Percentiles rank a stretch among this genome's conserved stretches.
phyloP scores from a whole-genome alignment of 2,888 invertebrate species.

The Sphinx pinastri region DNA sequence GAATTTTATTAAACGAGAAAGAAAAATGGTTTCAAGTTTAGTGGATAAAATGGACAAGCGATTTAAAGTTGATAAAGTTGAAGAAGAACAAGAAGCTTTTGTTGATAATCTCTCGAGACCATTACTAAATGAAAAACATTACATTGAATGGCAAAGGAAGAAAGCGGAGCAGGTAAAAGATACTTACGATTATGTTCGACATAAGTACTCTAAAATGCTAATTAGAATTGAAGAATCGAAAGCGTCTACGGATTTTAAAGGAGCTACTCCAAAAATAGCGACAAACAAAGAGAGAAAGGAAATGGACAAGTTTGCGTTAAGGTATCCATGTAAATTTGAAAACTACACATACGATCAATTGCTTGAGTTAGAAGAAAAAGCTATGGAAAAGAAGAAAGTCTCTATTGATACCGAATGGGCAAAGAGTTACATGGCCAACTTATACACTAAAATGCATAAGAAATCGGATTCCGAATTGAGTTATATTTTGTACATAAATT shows the following conservation, averaged over 20 bases:
- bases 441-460: conserved; percentile 72
- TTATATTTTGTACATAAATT: too few species aligned
- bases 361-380: conserved; percentile 60
- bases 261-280: conserved; percentile 41
- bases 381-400: conserved; percentile 54
- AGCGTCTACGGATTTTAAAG: conserved; percentile 44
- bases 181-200: conserved; percentile 67
- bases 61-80: conserved; percentile 64
- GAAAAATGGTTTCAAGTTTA: conserved; percentile 68
- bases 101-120: conserved; percentile 73
- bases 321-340: conserved; percentile 64
- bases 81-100: conserved; percentile 59
- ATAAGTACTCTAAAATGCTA: conserved; percentile 70
- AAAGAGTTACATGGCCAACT: conserved; percentile 74
- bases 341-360: conserved; percentile 74
- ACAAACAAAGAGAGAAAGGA: conserved; percentile 56
- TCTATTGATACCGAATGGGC: conserved; percentile 70
- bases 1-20: conserved; percentile 79
- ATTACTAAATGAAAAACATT: conserved; percentile 73
- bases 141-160: conserved; percentile 84
- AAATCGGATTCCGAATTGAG: conserved; percentile 68
- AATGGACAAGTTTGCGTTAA: conserved; percentile 64
- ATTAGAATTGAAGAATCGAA: conserved; percentile 61
- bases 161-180: conserved; percentile 74
- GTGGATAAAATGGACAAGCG: conserved; percentile 69